phyloP scores from a whole-genome alignment of 1,140 invertebrate species.

The Drosophila asahinai region DNA sequence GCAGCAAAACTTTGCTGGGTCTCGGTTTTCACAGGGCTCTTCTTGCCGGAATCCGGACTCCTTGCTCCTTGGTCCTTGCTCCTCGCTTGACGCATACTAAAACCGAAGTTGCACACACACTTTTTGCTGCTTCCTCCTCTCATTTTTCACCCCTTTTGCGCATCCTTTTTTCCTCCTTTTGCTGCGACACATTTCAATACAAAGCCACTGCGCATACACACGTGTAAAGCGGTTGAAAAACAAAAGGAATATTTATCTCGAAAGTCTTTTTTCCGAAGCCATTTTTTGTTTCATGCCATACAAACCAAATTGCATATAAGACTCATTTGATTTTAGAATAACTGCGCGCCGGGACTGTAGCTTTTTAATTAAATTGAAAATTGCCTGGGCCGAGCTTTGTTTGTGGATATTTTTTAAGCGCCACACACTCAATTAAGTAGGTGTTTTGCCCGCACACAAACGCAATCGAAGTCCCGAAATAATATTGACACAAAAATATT shows the following conservation, averaged over 20 bases:
- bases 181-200: constrained; percentile 51
- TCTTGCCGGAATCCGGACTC: neutral
- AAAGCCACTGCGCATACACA: constrained; percentile 1
- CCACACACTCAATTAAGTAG: constrained; percentile 9
- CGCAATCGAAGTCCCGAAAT: neutral
- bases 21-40: constrained; percentile 8
- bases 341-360: neutral
- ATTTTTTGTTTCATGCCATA: neutral
- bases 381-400: neutral
- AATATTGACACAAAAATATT: constrained; percentile 18
- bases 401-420: neutral
- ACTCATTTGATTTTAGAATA: constrained; percentile 15
- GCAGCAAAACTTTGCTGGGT: constrained; percentile 34
- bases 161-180: constrained; percentile 3
- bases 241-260: neutral
- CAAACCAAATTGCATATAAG: neutral
- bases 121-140: constrained; percentile 8
- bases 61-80: neutral
- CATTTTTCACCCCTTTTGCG: constrained; percentile 1
- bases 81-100: constrained; percentile 47
- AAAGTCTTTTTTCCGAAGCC: neutral
- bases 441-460: neutral
- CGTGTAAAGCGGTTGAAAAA: neutral
- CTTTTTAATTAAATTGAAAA: constrained; percentile 14
- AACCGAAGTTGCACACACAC: constrained; percentile 44